A percentile compares a stretch with the other conserved stretches of the same genome.
Evolutionary conservation across 35 echinoderm and acorn worm genomes (phyloP).

Genomic region (Apostichopus japonicus): DNA sequence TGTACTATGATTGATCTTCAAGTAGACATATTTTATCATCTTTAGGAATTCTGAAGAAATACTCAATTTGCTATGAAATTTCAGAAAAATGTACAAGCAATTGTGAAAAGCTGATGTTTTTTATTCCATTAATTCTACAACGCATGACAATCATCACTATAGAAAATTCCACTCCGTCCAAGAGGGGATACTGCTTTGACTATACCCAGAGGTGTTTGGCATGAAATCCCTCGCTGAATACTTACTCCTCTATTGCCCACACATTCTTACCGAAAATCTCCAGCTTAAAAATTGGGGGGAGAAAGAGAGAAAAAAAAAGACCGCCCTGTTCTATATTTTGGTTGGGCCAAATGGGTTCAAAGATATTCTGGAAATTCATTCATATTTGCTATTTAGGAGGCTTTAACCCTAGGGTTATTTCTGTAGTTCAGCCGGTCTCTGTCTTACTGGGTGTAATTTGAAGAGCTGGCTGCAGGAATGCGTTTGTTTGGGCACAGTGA

Average conservation of each 20-base stretch:
- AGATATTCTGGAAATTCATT: constrained; percentile 55
- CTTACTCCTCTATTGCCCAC: neutral
- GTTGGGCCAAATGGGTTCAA: constrained; percentile 44
- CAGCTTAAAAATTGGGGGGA: neutral
- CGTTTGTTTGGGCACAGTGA: constrained; percentile 2
- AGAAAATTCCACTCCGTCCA: neutral
- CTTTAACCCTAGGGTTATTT: constrained; percentile 45
- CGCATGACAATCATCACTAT: neutral
- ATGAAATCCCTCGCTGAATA: neutral
- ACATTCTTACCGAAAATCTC: neutral
- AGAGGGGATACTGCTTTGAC: neutral
- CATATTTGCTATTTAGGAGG: constrained; percentile 49
- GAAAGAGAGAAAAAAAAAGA: neutral
- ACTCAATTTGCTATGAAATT: too few species aligned
- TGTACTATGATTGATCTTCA: too few species aligned
- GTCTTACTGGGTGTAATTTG: constrained; percentile 22
- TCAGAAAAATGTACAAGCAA: too few species aligned
- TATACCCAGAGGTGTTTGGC: constrained; percentile 1
- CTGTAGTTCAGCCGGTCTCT: constrained; percentile 21
- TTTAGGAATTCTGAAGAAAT: too few species aligned
- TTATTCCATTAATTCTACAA: too few species aligned
- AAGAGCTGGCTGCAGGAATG: constrained; percentile 21
- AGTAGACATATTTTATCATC: too few species aligned
- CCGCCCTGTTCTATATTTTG: constrained; percentile 26
- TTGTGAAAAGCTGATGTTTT: too few species aligned